A percentile compares a stretch with the other conserved stretches of the same genome.
Conservation (phyloP, 2,797 vertebrate genomes). For the Lithobates pipiens region DNA sequence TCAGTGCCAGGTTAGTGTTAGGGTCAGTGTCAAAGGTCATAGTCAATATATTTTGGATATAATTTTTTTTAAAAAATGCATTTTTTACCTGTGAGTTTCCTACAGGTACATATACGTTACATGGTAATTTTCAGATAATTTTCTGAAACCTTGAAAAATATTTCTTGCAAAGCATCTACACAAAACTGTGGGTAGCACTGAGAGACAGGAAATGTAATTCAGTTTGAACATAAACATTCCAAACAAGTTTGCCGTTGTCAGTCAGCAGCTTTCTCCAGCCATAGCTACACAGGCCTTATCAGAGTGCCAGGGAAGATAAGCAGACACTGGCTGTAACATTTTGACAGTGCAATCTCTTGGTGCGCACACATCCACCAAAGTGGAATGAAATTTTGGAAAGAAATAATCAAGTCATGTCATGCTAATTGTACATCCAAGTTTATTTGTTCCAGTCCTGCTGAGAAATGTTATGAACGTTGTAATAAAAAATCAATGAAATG, state of each 20-base stretch:
- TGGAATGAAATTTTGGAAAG: constrained; percentile 4
- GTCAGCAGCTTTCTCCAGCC: constrained; percentile 23
- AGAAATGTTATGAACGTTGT: no score
- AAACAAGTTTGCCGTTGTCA: not conserved
- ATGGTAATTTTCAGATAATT: no score
- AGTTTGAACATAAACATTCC: constrained; percentile 10
- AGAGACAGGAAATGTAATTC: constrained; percentile 9
- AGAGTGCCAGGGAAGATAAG: constrained; percentile 30
- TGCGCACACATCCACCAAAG: not conserved
- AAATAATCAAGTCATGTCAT: constrained; percentile 17
- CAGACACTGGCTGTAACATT: constrained; percentile 27
- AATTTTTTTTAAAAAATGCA: no score
- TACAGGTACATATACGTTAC: no score
- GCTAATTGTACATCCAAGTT: constrained; percentile 5
- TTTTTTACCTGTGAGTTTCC: no score
- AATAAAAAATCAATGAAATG: not conserved
- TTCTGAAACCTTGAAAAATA: no score
- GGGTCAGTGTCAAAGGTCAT: no score
- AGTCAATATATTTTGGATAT: no score
- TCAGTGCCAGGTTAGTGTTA: no score
- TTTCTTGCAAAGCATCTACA: no score
- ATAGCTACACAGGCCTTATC: constrained; percentile 23
- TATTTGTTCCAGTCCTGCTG: no score
- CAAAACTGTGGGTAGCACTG: no score
- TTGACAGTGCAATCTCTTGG: constrained; percentile 32